Conservation (phyloP, 2,888 invertebrate genomes). For the Erpobdella octoculata region DNA sequence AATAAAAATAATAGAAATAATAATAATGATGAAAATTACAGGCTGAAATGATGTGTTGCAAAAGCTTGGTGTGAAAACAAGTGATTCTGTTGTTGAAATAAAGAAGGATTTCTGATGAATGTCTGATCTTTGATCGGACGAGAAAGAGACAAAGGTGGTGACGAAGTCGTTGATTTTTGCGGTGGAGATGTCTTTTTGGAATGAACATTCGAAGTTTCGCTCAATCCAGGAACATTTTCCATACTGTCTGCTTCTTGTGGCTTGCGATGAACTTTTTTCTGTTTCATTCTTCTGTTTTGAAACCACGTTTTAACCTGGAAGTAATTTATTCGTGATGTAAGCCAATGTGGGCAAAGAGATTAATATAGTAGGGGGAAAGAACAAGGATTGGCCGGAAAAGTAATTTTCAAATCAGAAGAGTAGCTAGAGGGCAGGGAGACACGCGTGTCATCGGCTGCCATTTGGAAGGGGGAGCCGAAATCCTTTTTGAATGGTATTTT, state of each 20-base stretch:
- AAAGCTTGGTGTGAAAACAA: not conserved
- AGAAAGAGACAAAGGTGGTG: not conserved
- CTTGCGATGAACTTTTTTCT: slow-evolving; percentile 50
- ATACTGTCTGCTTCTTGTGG: slow-evolving; percentile 24
- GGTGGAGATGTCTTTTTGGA: not conserved
- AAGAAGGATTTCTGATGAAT: not conserved
- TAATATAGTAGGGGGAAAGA: too few species aligned
- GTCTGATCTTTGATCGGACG: not conserved
- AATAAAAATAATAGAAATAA: not conserved
- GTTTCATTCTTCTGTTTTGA: slow-evolving; percentile 82
- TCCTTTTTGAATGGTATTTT: too few species aligned
- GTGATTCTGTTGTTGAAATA: not conserved
- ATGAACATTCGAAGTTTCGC: not conserved
- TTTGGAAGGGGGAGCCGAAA: too few species aligned
- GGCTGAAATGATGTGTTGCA: not conserved
- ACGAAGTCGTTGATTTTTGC: not conserved
- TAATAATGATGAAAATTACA: not conserved
- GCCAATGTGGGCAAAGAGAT: not conserved
- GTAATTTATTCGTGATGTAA: not conserved
- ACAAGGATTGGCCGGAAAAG: too few species aligned
- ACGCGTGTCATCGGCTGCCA: too few species aligned
- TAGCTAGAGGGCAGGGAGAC: too few species aligned
- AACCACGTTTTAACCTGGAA: slow-evolving; percentile 92
- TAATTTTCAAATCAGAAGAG: too few species aligned
- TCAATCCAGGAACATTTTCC: not conserved